Evolutionary conservation across 2,113 vertebrate genomes (phyloP), one percentile per base, ranked within the genome.

Genomic region (Damaliscus lunatus): DNA sequence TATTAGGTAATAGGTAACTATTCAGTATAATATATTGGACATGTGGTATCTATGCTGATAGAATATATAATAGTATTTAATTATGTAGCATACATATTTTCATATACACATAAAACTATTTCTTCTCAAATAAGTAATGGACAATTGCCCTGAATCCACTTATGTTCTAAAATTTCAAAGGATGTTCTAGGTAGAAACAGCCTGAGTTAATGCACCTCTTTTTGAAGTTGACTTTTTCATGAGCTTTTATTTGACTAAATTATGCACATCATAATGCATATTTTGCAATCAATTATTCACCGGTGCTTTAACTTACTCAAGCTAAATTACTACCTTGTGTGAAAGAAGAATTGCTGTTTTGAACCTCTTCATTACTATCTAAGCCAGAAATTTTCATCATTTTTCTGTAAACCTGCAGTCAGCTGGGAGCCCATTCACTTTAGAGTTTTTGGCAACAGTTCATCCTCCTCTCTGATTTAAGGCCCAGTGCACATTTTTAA

Each of bases 201-300:
- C 55, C 55, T 94, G 88, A 96, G 31, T 97, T 97, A 97, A 89
- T 92, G 67, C 1, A 2, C 36, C 43, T 90, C 48, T 89, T 90
- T 77, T 81, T 88, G 74, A 97, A 94, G 89, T 21, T 95, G 92
- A 95, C 93, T 97, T 97, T 96, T 96, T 27, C 77, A 90, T 85
- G 93, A 95, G 83, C 50, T 96, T 95, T 96, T 88, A 96, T 97
- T 98, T 97, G 85, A 94, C 92, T 97, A 96, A 97, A 96, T 96
- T 97, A 96, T 95, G 94, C 94, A 96, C 92, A 92, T 96, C 36
- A 67, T 96, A 96, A 97, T 94, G 59, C 84, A 62, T 95, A 96
- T 97, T 98, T 98, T 96, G 88, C 82, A 96, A 97, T 98, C 91
- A 98, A 97, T 98, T 98, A 97, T 97, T 98, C 95, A 92, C 89